Percentiles rank a stretch among this genome's conserved stretches.
Conservation (phyloP, 1,140 invertebrate species). For the Scylla paramamosain region DNA sequence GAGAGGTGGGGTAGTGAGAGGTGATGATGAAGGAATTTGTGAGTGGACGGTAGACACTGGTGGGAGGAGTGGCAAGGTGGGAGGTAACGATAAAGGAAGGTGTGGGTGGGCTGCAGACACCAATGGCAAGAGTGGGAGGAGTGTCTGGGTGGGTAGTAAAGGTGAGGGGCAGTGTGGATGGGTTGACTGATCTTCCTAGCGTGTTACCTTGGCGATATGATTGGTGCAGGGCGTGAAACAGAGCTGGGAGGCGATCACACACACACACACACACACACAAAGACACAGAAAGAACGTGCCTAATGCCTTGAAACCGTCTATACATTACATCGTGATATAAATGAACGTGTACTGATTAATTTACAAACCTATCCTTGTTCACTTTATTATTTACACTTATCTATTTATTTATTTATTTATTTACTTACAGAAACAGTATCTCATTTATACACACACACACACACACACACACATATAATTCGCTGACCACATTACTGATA, state of each 20-base stretch:
- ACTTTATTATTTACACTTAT: background rate
- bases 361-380: constrained; percentile 36
- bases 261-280: background rate
- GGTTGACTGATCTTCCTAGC: background rate
- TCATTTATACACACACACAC: constrained; percentile 5
- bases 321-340: background rate
- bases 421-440: constrained; percentile 17
- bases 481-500: background rate
- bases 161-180: background rate
- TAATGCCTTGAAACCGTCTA: background rate
- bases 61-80: too few relatives aligned
- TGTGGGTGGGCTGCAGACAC: too few relatives aligned
- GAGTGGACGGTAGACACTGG: too few relatives aligned
- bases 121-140: too few relatives aligned
- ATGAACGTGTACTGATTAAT: constrained; percentile 44
- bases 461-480: background rate
- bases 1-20: too few relatives aligned
- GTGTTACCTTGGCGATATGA: background rate
- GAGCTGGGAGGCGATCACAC: background rate
- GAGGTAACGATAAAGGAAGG: too few relatives aligned
- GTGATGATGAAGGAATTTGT: too few relatives aligned
- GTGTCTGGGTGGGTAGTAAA: too few relatives aligned
- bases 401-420: constrained; percentile 2
- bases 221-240: background rate
- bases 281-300: background rate